Percentiles rank a stretch among this genome's conserved stretches.
These are phyloP conservation scores for Mionectes olivaceus DNA, from an alignment of 2,797 vertebrate species.

Conservation along the genomic window DNA sequence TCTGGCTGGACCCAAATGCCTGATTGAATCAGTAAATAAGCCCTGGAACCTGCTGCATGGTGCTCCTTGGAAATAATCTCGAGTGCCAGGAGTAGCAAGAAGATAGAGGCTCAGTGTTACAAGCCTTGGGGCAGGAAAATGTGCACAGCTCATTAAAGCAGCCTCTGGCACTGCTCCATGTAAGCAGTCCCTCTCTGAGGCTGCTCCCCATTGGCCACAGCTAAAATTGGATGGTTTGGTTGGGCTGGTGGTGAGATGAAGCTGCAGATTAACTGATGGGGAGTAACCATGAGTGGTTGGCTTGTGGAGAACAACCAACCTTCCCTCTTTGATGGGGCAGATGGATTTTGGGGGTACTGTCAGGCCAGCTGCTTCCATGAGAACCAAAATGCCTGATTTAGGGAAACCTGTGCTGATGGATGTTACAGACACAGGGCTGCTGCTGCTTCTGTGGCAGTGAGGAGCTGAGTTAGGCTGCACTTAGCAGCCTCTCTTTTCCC, in stretches of 20 bases:
- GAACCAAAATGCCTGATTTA: not conserved
- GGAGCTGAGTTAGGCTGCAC: not conserved
- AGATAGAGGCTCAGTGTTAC: not conserved
- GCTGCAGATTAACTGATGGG: not conserved
- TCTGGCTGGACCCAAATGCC: not conserved
- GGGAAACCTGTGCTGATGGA: accelerated
- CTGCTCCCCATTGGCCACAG: not conserved
- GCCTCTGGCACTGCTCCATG: not conserved
- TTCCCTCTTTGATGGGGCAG: not conserved
- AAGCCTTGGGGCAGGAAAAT: not conserved
- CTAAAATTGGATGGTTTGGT: not conserved
- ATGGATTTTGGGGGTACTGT: not conserved
- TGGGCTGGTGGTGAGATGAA: not conserved
- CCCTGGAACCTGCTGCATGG: not conserved
- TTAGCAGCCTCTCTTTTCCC: not conserved
- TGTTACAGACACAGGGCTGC: not conserved
- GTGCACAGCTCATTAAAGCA: not conserved
- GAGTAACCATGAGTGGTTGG: not conserved
- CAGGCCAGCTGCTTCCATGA: not conserved
- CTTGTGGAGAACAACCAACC: not conserved
- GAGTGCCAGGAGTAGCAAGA: not conserved
- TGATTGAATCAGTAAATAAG: not conserved
- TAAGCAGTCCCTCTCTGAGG: not conserved
- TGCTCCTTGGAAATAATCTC: not conserved
- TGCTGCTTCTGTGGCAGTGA: not conserved